Evolutionary conservation across 2,113 vertebrate genomes (phyloP), one percentile per base, ranked within the genome.

Genomic region (Monopterus albus): DNA sequence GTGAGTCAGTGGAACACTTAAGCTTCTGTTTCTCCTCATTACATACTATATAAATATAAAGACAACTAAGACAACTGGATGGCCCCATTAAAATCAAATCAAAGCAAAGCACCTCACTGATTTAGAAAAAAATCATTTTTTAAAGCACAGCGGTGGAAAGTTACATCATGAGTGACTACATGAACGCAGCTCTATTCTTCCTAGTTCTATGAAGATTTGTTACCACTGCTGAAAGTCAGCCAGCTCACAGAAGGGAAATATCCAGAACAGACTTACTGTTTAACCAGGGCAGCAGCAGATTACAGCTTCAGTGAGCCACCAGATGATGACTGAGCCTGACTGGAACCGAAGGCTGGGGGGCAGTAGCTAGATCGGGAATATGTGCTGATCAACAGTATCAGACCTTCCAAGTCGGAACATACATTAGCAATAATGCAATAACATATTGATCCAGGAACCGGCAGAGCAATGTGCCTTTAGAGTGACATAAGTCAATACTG

Each of bases 191-290:
- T 82, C 64, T 81, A 35, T 31, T 65, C 23, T 20, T 78, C 5
- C 20, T 17, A 39, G 29, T 56, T 83, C 65, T 79, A 29, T 58
- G 39, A 36, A 21, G 50, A 71, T 80, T 46, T 18, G 51, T 63
- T 26, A 5, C 28, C 46, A 10, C 65, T 45, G 43, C 59, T 84
- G 69, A 81, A 88, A 85, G 80, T 83, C 78, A 71, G 57, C 62
- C 42, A 49, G 56, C 55, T 77, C 78, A 60, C 77, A 60, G 66
- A 79, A 59, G 72, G 49, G 52, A 43, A 57, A 59, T 23, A 72
- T 57, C 15, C 50, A 49, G 45, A 79, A 79, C 25, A 72, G 72
- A 45, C 67, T 78, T 72, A 78, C 74, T 80, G 82, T 64, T 71
- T 74, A 84, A 14, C 51, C 69, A 43, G 43, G 15, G 43, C 68